phyloP scores from a whole-genome alignment of 2,797 vertebrate species.

The Pelobates cultripes region DNA sequence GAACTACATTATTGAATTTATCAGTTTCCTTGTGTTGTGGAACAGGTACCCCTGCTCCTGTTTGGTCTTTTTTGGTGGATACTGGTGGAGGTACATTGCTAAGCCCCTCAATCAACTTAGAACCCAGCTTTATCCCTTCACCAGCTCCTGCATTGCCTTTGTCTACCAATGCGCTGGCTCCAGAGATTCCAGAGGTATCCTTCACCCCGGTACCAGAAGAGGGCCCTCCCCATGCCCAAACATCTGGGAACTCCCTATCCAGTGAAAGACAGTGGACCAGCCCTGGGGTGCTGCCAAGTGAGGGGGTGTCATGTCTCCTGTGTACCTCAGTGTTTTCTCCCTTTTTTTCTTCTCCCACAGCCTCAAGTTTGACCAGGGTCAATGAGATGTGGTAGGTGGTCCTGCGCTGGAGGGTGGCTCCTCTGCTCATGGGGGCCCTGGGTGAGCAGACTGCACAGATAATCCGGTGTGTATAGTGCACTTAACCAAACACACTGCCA shows the following conservation, averaged over 20 bases:
- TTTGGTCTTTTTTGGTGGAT: slow-evolving; percentile 8
- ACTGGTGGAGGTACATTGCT: slow-evolving; percentile 28
- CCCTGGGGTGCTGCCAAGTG: slow-evolving; percentile 45
- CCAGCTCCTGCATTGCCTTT: not conserved
- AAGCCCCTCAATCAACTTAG: not conserved
- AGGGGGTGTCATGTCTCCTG: slow-evolving; percentile 56
- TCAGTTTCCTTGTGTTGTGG: not conserved
- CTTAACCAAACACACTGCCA: slow-evolving; percentile 34
- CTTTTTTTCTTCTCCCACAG: slow-evolving; percentile 75
- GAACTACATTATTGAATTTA: not conserved
- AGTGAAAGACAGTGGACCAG: slow-evolving; percentile 52
- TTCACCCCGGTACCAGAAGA: slow-evolving; percentile 42
- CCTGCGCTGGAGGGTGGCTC: slow-evolving; percentile 86
- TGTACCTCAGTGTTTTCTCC: slow-evolving; percentile 67
- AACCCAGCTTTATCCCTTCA: not conserved
- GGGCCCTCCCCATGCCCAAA: slow-evolving; percentile 47
- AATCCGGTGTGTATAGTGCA: slow-evolving; percentile 59
- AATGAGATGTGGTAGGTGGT: slow-evolving; percentile 97
- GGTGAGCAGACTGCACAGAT: slow-evolving; percentile 65
- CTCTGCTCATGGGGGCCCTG: slow-evolving; percentile 87
- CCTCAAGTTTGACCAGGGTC: slow-evolving; percentile 95
- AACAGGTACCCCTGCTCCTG: not conserved
- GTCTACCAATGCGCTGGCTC: slow-evolving; percentile 12
- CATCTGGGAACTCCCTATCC: slow-evolving; percentile 48
- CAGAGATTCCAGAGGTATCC: slow-evolving; percentile 1